A percentile compares a stretch with the other conserved stretches of the same genome.
These are phyloP conservation scores for Mormoops blainvillei DNA, from an alignment of 2,113 vertebrate genomes.

Conservation along the genomic window DNA sequence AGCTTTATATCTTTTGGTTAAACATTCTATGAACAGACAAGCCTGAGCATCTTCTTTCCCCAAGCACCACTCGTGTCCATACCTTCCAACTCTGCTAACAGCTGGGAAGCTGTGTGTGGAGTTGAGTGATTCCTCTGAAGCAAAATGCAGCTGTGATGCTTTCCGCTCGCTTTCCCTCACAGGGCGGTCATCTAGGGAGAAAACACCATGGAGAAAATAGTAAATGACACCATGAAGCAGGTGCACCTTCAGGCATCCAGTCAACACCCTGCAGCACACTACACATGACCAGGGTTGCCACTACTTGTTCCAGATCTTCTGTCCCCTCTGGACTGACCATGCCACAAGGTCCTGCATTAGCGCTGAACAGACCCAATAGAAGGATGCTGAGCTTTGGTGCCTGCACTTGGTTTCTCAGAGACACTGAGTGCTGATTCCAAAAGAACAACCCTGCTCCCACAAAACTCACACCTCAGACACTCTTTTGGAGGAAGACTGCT, in stretches of 20 bases:
- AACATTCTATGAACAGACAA: background rate
- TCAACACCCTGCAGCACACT: background rate
- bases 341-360: background rate
- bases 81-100: conserved; percentile 47
- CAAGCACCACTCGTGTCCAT: background rate
- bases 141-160: conserved; percentile 80
- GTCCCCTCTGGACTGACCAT: too few relatives aligned
- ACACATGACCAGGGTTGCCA: background rate
- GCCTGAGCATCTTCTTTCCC: background rate
- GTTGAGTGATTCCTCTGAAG: conserved; percentile 64
- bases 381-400: background rate
- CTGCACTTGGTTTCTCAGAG: background rate
- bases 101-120: conserved; percentile 24
- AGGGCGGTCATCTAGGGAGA: conserved; percentile 77
- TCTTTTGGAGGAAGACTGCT: fast-evolving
- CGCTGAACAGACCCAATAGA: background rate
- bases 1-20: background rate
- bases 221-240: fast-evolving
- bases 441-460: background rate
- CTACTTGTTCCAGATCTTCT: background rate
- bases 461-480: background rate
- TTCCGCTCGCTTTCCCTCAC: conserved; percentile 83
- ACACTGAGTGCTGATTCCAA: fast-evolving
- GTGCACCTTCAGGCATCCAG: fast-evolving
- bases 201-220: background rate